Percentiles rank a stretch among this genome's conserved stretches.
These are phyloP conservation scores for Gyrodactylus bullatarudis DNA, from an alignment of 1,140 invertebrate species.

Conservation along the genomic window DNA sequence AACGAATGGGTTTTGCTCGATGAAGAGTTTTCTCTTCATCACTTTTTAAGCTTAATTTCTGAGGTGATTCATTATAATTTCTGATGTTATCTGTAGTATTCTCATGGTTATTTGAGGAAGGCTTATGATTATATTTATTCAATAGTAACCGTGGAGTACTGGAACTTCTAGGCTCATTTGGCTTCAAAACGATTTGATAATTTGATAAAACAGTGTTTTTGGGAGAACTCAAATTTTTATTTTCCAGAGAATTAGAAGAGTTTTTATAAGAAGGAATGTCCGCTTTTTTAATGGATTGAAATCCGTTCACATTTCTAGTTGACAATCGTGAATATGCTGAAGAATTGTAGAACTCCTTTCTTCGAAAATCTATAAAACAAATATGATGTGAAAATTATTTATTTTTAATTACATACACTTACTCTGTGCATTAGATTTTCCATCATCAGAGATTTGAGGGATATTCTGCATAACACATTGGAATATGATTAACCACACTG, in stretches of 20 bases:
- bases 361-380: background rate
- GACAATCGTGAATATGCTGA: background rate
- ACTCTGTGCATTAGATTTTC: background rate
- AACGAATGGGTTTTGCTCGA: background rate
- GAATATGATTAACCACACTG: too few species aligned
- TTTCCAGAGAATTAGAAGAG: too few species aligned
- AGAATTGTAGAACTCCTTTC: background rate
- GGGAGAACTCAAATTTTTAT: background rate
- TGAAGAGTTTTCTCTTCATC: background rate
- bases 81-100: too few species aligned
- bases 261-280: too few species aligned
- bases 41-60: background rate
- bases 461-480: background rate
- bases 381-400: background rate
- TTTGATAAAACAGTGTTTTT: background rate
- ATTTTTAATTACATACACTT: too few species aligned
- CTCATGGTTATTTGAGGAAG: too few species aligned
- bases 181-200: background rate
- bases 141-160: too few species aligned
- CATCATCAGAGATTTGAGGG: background rate
- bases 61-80: too few species aligned
- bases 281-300: too few species aligned
- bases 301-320: too few species aligned
- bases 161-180: background rate
- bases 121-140: too few species aligned